Base-by-base conservation (phyloP, 2,888 invertebrate genomes). In the Hipparchia sbordonii region DNA sequence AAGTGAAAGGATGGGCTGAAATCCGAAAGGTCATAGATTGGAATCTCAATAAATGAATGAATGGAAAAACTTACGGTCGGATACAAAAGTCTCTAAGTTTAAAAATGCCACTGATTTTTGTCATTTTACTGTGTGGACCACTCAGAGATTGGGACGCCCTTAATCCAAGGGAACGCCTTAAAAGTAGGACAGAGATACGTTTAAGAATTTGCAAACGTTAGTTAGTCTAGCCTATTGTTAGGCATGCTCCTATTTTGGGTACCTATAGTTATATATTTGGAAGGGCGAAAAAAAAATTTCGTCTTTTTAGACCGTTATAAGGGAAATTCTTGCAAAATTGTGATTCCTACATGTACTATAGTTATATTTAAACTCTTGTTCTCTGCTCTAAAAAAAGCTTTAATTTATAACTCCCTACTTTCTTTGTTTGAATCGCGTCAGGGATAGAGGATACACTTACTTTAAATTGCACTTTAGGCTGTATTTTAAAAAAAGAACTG, bases 381-480 rank as follows among this genome's bases (percentile, higher is more conserved):
- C 6, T 6, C n/a, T n/a, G 6, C 54, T 12, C 54, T n/a, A 23
- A 8, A 57, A 13, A 8, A 7, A 57, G 8, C 61, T 61, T 61
- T 45, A 45, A 61, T 13, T 45, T 12, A 61, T n/a, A 46, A 8
- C 6, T 61, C 61, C 39, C 61, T 45, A 7, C 45, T 61, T n/a
- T 45, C 39, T 61, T 61, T 61, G 39, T 45, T 61, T n/a, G 12
- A 45, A 45, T 5, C 12, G n/a, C 23, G 46, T 7, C n/a, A 39
- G 8, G 54, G 39, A 52, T 51, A 56, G 12, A 33, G 12, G 5
- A 65, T 10, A 60, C 13, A 5, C 56, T 63, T 56, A 63, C 67
- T 66, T 65, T 52, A 51, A 57, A 23, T 67, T 45, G 39, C 67
- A 67, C 9, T 56, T 13, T 67, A 54, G 6, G 39, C 45, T 8